Conservation (phyloP, 37 sponge, comb jelly and placozoan genomes). For the Hexactinellida sp. region DNA sequence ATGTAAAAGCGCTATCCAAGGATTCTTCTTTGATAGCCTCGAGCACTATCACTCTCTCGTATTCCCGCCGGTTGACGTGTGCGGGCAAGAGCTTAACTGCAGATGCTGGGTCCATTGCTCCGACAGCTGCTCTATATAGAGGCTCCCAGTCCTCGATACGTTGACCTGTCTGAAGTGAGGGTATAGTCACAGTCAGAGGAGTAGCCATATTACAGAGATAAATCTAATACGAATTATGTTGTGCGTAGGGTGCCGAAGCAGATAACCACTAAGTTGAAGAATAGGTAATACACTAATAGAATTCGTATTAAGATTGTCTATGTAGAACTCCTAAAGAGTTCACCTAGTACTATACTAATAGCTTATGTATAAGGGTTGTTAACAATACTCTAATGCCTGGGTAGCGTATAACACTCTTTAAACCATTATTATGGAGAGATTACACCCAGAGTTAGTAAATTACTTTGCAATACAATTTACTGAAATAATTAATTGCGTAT, state of each 20-base stretch:
- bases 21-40: slow-evolving; percentile 5
- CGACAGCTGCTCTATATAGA: neutral
- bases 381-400: no score
- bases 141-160: neutral
- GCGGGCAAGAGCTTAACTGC: neutral
- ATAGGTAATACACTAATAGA: no score
- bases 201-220: neutral
- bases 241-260: neutral
- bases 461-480: no score
- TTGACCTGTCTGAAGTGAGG: neutral
- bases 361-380: no score
- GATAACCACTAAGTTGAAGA: no score
- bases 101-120: neutral
- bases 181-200: neutral
- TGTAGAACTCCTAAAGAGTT: no score
- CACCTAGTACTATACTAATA: no score
- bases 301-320: no score
- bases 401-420: no score
- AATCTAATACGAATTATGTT: slow-evolving; percentile 6
- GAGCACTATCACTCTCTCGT: neutral
- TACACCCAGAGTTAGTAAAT: no score
- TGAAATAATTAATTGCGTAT: no score
- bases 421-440: no score
- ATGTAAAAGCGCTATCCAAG: neutral
- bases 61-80: neutral